Percentiles rank a stretch among this genome's conserved stretches.
These are phyloP conservation scores for Drosophila kuntzei DNA, from an alignment of 2,888 invertebrate genomes.

Conservation along the genomic window DNA sequence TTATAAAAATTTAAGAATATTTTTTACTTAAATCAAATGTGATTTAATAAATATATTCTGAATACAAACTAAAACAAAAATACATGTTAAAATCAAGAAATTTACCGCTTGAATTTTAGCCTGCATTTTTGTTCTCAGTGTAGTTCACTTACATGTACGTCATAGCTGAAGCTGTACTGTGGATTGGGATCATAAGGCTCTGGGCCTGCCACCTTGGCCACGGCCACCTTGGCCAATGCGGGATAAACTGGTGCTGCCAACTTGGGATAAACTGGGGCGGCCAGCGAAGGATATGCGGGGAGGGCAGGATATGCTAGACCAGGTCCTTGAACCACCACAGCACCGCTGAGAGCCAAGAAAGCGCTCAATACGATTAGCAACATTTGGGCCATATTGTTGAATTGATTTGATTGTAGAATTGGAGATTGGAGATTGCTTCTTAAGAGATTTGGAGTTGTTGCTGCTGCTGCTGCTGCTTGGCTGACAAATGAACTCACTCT, in stretches of 20 bases:
- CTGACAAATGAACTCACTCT: conserved; percentile 84
- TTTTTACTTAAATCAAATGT: too few relatives aligned
- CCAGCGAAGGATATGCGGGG: conserved; percentile 63
- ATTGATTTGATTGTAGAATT: not conserved
- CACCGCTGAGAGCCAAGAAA: conserved; percentile 76
- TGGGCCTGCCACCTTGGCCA: conserved; percentile 83
- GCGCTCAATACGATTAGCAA: conserved; percentile 81
- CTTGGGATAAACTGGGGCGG: conserved; percentile 60
- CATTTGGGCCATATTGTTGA: conserved; percentile 82
- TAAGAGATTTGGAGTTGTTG: conserved; percentile 30
- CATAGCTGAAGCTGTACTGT: conserved; percentile 87
- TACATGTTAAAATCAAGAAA: too few relatives aligned
- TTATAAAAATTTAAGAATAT: too few relatives aligned
- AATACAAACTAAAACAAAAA: too few relatives aligned
- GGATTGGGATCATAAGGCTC: conserved; percentile 86
- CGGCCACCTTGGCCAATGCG: conserved; percentile 70
- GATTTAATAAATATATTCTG: too few relatives aligned
- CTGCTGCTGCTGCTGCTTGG: conserved; percentile 70
- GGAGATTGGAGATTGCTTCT: conserved; percentile 16
- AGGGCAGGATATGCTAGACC: conserved; percentile 60
- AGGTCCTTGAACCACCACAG: conserved; percentile 82
- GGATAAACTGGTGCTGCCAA: conserved; percentile 69
- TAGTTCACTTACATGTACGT: conserved; percentile 86
- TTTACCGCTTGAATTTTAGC: too few relatives aligned
- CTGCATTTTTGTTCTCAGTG: too few relatives aligned